These are phyloP conservation scores for Alosa sapidissima DNA, from an alignment of 2,797 vertebrate species.

Conservation along the genomic window DNA sequence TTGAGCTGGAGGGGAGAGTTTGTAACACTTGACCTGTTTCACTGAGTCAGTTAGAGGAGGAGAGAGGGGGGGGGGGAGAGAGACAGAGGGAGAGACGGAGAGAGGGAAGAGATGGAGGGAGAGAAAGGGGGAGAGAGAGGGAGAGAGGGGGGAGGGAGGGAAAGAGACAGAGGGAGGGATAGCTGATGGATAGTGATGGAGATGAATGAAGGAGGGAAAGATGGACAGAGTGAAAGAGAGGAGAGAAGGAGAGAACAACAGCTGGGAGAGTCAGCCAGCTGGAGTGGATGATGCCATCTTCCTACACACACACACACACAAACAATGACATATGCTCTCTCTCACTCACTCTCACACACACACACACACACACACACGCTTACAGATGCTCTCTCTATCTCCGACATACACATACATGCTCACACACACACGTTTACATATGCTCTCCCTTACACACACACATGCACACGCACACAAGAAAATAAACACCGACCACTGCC, in stretches of 20 bases:
- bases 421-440: not conserved
- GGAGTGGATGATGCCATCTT: conserved; percentile 61
- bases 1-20: conserved; percentile 78
- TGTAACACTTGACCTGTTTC: conserved; percentile 83
- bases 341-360: conserved; percentile 20
- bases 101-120: conserved; percentile 26
- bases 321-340: conserved; percentile 45
- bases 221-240: not conserved
- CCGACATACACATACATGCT: not conserved
- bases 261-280: conserved; percentile 41
- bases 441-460: too few relatives aligned
- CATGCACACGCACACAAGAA: too few relatives aligned
- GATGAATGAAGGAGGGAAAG: too few relatives aligned
- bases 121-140: not conserved
- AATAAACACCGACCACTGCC: too few relatives aligned
- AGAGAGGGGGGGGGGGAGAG: conserved; percentile 48
- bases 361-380: conserved; percentile 28
- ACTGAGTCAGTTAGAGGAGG: conserved; percentile 75
- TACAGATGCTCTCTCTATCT: not conserved
- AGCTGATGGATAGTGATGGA: not conserved
- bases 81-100: not conserved
- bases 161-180: not conserved
- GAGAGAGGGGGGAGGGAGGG: not conserved
- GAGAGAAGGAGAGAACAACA: conserved; percentile 27
- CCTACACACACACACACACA: conserved; percentile 24